phyloP scores from a whole-genome alignment of 2,797 vertebrate species.

The Gymnoscopelus microlampas region DNA sequence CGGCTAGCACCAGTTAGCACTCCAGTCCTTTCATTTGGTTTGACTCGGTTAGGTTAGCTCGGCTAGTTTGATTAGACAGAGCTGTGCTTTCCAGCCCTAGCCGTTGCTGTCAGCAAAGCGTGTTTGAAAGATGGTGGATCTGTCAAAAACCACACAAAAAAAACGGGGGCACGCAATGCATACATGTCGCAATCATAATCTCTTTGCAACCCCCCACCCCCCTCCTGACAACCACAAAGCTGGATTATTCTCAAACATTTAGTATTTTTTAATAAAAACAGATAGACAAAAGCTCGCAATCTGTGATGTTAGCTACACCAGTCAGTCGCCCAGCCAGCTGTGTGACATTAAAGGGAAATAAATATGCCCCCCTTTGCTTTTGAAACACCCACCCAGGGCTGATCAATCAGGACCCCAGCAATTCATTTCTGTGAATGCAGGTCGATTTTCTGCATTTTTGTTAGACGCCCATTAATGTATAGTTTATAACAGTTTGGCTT shows the following conservation, averaged over 20 bases:
- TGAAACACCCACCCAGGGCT: slow-evolving; percentile 13
- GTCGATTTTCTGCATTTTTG: not conserved
- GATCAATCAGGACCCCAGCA: not conserved
- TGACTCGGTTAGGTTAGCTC: slow-evolving; percentile 2
- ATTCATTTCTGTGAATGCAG: slow-evolving; percentile 1
- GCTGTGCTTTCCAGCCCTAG: slow-evolving; percentile 13
- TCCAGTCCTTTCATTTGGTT: too few relatives aligned
- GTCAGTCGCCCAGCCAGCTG: not conserved
- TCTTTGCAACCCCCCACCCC: too few relatives aligned
- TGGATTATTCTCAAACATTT: slow-evolving; percentile 1
- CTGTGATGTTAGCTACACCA: not conserved
- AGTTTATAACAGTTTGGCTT: too few relatives aligned
- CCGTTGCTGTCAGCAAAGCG: slow-evolving; percentile 71
- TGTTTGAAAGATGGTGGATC: slow-evolving; percentile 80
- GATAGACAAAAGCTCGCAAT: not conserved
- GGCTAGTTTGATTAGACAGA: slow-evolving; percentile 59
- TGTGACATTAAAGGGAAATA: slow-evolving; percentile 4
- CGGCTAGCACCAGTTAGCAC: slow-evolving; percentile 44
- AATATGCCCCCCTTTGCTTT: slow-evolving; percentile 12
- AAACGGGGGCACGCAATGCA: slow-evolving; percentile 43
- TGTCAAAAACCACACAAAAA: slow-evolving; percentile 61
- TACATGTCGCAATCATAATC: slow-evolving; percentile 53
- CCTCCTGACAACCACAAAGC: not conserved
- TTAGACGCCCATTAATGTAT: too few relatives aligned
- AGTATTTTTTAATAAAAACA: not conserved